Evolutionary conservation across 2,113 vertebrate genomes (phyloP).

Genomic region (Ascaphus truei): DNA sequence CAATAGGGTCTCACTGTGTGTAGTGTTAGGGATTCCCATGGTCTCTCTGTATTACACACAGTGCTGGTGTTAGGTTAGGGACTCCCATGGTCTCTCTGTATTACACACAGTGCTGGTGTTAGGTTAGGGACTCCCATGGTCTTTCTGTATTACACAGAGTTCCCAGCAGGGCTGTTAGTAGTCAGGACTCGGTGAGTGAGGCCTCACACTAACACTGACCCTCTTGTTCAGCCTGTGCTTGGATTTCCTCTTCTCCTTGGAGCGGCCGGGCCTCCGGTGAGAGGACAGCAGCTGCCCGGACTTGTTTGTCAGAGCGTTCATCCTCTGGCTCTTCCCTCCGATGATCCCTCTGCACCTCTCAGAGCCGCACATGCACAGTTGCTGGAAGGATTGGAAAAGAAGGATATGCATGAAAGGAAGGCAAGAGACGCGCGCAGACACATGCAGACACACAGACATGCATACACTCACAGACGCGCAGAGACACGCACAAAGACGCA

Average conservation of each 20-base stretch:
- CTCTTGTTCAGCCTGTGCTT: slow-evolving; percentile 97
- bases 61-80: too few relatives aligned
- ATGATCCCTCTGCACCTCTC: slow-evolving; percentile 97
- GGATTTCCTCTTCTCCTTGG: slow-evolving; percentile 95
- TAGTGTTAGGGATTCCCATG: too few relatives aligned
- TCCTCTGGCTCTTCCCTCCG: slow-evolving; percentile 90
- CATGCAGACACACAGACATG: neutral
- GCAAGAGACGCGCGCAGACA: neutral
- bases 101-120: too few relatives aligned
- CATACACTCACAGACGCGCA: too few relatives aligned
- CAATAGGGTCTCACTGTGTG: too few relatives aligned
- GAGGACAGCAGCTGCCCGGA: slow-evolving; percentile 60
- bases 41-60: too few relatives aligned
- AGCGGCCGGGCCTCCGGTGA: slow-evolving; percentile 74
- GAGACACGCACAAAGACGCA: neutral
- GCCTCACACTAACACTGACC: slow-evolving; percentile 59
- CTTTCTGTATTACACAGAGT: too few relatives aligned
- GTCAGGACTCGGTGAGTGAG: fast-evolving
- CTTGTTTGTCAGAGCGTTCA: slow-evolving; percentile 83
- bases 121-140: too few relatives aligned
- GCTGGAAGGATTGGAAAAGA: slow-evolving; percentile 57
- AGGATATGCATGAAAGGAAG: too few relatives aligned
- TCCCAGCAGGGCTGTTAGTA: too few relatives aligned
- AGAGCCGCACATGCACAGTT: slow-evolving; percentile 92
- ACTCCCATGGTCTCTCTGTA: too few relatives aligned